A percentile compares a stretch with the other conserved stretches of the same genome.
Evolutionary conservation across 2,888 invertebrate genomes (phyloP).

Genomic region (Lithodes maja): DNA sequence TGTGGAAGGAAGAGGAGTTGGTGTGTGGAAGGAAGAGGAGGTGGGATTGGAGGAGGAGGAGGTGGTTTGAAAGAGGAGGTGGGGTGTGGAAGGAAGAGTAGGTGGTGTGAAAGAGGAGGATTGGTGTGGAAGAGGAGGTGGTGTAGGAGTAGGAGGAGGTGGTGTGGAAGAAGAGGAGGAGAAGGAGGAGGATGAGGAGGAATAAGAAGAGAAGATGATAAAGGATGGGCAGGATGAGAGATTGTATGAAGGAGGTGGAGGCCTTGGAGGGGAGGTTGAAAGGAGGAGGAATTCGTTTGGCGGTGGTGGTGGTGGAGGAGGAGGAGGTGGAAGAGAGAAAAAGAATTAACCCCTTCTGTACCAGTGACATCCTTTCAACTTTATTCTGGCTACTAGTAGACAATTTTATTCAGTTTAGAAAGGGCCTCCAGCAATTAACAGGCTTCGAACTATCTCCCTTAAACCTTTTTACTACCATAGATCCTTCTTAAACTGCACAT

Average conservation of each 20-base stretch:
- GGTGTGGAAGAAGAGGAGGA: neutral
- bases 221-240: neutral
- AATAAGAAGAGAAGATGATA: neutral
- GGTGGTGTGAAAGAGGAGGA: neutral
- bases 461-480: too few species aligned
- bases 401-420: too few species aligned
- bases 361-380: too few species aligned
- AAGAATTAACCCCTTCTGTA: too few species aligned
- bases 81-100: neutral
- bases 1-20: neutral
- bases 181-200: neutral
- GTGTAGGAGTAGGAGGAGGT: neutral
- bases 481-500: too few species aligned
- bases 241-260: neutral
- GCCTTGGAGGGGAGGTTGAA: neutral
- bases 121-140: neutral
- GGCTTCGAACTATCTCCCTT: too few species aligned
- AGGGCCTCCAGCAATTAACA: too few species aligned
- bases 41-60: neutral
- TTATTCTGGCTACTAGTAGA: too few species aligned
- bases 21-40: neutral
- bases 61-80: neutral
- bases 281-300: neutral
- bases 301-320: conserved; percentile 1
- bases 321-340: neutral